These are phyloP conservation scores for Penaeus japonicus DNA, from an alignment of 1,140 invertebrate genomes.

Conservation along the genomic window DNA sequence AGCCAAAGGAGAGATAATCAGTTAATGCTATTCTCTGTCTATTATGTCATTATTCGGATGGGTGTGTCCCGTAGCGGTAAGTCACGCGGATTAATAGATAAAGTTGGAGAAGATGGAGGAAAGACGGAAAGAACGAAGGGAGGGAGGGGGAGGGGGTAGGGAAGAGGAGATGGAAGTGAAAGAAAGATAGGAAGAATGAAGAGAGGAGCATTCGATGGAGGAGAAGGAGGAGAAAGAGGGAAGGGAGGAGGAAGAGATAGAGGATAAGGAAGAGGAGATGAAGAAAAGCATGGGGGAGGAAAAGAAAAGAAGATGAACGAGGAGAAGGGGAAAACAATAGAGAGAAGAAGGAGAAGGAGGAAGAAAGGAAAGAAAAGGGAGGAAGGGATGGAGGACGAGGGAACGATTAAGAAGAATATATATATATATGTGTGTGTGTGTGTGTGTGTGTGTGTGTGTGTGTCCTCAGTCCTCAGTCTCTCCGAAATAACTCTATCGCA, in stretches of 20 bases:
- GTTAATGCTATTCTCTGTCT: too few species aligned
- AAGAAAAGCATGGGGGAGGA: not conserved
- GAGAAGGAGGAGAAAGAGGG: not conserved
- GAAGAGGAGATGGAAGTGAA: not conserved
- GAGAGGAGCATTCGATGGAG: too few species aligned
- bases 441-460: not conserved
- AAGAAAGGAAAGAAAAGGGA: not conserved
- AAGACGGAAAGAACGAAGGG: too few species aligned
- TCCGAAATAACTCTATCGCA: too few species aligned
- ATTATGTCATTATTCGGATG: too few species aligned
- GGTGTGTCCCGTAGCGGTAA: too few species aligned
- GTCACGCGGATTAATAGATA: too few species aligned
- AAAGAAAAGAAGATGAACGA: not conserved
- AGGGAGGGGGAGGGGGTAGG: too few species aligned
- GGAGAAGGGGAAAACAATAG: not conserved
- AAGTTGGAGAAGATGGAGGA: too few species aligned
- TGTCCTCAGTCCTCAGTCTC: too few species aligned
- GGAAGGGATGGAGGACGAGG: not conserved
- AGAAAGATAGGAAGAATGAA: too few species aligned
- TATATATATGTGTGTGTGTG: not conserved
- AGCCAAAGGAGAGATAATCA: too few species aligned
- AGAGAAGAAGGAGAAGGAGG: not conserved
- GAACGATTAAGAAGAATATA: not conserved
- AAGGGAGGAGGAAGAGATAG: not conserved
- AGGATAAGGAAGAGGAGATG: not conserved